These are phyloP conservation scores for Meloidogyne chitwoodi DNA, from an alignment of 1,140 invertebrate genomes.

Conservation along the genomic window DNA sequence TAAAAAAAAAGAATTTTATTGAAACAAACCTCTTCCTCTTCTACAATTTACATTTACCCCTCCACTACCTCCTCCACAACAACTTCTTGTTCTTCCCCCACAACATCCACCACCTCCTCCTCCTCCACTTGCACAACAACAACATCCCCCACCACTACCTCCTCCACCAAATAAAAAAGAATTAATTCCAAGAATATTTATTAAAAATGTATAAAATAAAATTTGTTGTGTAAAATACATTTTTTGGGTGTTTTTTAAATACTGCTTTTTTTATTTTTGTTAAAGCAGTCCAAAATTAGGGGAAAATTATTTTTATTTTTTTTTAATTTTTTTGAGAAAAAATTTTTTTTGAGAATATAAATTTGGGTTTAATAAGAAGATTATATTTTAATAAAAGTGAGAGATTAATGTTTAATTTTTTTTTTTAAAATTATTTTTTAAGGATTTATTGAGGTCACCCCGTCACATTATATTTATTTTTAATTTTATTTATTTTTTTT, in stretches of 20 bases:
- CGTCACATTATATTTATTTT: background rate
- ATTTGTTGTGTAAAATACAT: background rate
- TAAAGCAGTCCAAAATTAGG: too few species aligned
- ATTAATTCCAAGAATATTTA: background rate
- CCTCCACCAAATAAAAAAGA: conserved; percentile 28
- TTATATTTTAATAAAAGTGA: background rate
- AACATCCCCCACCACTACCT: conserved; percentile 18
- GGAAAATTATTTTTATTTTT: too few species aligned
- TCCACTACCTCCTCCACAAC: background rate
- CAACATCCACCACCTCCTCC: background rate
- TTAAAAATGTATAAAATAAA: background rate
- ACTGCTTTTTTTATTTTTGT: too few species aligned
- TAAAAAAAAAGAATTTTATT: background rate
- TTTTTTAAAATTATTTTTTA: background rate
- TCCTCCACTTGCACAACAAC: background rate
- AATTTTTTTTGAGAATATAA: too few species aligned
- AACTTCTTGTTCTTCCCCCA: background rate
- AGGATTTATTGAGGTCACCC: background rate
- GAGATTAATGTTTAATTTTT: background rate
- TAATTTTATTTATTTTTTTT: background rate
- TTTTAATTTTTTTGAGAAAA: too few species aligned
- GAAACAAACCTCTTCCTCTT: background rate
- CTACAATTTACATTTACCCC: background rate
- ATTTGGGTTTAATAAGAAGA: background rate
- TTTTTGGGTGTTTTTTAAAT: too few species aligned